Evolutionary conservation across 1,140 invertebrate species (phyloP).

Genomic region (Philaenus spumarius): DNA sequence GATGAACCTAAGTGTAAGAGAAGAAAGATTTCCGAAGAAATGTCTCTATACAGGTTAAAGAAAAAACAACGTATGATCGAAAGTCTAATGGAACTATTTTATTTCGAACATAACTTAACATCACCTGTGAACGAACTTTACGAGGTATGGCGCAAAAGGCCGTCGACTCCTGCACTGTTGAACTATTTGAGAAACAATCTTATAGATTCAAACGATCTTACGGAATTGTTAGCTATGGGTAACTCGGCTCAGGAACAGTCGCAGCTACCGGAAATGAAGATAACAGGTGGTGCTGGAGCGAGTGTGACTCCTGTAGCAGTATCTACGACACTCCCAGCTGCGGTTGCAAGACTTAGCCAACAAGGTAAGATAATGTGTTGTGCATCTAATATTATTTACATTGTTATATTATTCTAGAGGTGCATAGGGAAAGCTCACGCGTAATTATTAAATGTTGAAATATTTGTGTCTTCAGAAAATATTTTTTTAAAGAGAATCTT

Average conservation of each 20-base stretch:
- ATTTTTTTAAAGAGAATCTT: no score
- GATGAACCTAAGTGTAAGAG: no score
- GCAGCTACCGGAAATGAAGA: conserved; percentile 49
- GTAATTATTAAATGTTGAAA: no score
- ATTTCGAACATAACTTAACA: not conserved
- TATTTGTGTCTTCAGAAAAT: no score
- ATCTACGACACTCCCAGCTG: conserved; percentile 51
- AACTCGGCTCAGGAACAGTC: not conserved
- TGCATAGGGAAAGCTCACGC: no score
- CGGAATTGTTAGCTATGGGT: conserved; percentile 8
- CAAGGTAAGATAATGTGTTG: conserved; percentile 46
- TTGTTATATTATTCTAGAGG: no score
- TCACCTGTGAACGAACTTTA: not conserved
- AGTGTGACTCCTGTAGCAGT: conserved; percentile 51
- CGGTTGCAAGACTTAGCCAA: conserved; percentile 48
- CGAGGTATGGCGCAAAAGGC: conserved; percentile 20
- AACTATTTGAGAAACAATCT: conserved; percentile 21
- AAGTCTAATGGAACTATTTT: conserved; percentile 3
- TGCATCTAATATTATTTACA: no score
- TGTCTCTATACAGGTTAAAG: not conserved
- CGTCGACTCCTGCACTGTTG: conserved; percentile 13
- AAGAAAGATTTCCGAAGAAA: not conserved
- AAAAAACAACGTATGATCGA: not conserved
- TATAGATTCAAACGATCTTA: conserved; percentile 21
- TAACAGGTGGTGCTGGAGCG: conserved; percentile 38